A percentile compares a stretch with the other conserved stretches of the same genome.
Conservation (phyloP, 2,888 invertebrate species). For the Drosophila atripex region DNA sequence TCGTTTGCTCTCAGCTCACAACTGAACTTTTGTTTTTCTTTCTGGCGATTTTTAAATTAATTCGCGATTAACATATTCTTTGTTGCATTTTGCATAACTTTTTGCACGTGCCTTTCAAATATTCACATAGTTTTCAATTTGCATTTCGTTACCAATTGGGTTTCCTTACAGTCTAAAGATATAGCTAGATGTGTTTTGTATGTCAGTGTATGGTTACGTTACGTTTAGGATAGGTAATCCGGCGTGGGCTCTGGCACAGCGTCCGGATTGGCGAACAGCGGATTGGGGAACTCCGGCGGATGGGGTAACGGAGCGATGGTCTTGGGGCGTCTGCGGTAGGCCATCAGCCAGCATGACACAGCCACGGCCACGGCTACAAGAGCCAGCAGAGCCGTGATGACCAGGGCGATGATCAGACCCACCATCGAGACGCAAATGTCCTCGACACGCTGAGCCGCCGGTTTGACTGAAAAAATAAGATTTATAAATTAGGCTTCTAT, state of each 20-base stretch:
- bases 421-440: slow-evolving; percentile 97
- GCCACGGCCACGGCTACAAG: slow-evolving; percentile 97
- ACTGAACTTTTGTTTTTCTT: slow-evolving; percentile 73
- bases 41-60: slow-evolving; percentile 33
- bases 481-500: background rate
- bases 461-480: slow-evolving; percentile 79
- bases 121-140: slow-evolving; percentile 50
- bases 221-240: slow-evolving; percentile 88
- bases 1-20: slow-evolving; percentile 62
- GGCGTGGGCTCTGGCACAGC: slow-evolving; percentile 92
- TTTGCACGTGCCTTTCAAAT: slow-evolving; percentile 81
- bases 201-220: slow-evolving; percentile 46
- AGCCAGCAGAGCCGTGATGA: slow-evolving; percentile 95
- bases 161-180: slow-evolving; percentile 60
- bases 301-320: slow-evolving; percentile 95
- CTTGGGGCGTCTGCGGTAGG: slow-evolving; percentile 94
- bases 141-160: slow-evolving; percentile 21
- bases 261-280: slow-evolving; percentile 93
- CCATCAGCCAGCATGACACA: slow-evolving; percentile 97
- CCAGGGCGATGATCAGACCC: slow-evolving; percentile 95
- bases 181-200: slow-evolving; percentile 57
- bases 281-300: slow-evolving; percentile 97
- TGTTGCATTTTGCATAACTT: slow-evolving; percentile 49
- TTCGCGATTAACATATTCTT: slow-evolving; percentile 48
- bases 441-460: slow-evolving; percentile 86